A percentile compares a stretch with the other conserved stretches of the same genome.
phyloP scores from a whole-genome alignment of 2,113 vertebrate species.

The Colinus virginianus region DNA sequence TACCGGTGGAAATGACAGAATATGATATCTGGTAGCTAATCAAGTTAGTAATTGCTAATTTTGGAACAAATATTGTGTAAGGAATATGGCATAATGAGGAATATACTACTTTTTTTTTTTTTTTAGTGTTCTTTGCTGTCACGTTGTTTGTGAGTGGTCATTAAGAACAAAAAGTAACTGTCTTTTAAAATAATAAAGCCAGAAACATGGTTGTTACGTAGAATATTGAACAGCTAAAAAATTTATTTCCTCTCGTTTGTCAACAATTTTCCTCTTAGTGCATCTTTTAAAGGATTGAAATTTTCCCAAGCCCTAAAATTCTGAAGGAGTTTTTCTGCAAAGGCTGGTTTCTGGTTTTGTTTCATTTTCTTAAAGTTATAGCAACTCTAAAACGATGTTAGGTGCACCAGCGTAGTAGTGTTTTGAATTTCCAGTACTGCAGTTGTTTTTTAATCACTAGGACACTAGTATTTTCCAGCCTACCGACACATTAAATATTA shows the following conservation, averaged over 20 bases:
- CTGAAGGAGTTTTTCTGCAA: neutral
- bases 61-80: neutral
- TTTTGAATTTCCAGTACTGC: constrained; percentile 17
- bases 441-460: constrained; percentile 15
- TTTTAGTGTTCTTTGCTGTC: neutral
- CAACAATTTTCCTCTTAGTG: neutral
- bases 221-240: neutral
- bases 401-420: neutral
- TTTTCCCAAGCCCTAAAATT: neutral
- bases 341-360: neutral
- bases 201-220: neutral
- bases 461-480: neutral
- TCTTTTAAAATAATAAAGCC: neutral
- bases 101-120: neutral
- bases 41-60: neutral
- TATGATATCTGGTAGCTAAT: neutral
- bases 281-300: neutral
- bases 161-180: neutral
- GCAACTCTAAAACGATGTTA: neutral
- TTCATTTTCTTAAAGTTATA: neutral
- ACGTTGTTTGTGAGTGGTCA: neutral
- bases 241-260: neutral
- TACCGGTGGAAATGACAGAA: neutral
- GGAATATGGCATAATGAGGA: neutral
- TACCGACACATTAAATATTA: constrained; percentile 31